Conservation (phyloP, 2,797 vertebrate genomes). For the Okamejei kenojei region DNA sequence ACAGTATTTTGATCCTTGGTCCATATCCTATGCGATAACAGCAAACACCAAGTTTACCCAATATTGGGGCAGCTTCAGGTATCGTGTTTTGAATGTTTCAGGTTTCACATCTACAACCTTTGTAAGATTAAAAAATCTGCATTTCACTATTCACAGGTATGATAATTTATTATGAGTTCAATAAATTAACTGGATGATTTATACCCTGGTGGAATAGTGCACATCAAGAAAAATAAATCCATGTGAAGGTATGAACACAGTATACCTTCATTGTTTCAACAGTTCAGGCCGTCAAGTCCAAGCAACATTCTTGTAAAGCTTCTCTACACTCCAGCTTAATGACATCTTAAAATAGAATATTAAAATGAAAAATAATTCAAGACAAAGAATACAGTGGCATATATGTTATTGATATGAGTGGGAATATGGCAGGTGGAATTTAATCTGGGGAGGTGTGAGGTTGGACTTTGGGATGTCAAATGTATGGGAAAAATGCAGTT, state of each 20-base stretch:
- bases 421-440: too few species aligned
- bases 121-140: not conserved
- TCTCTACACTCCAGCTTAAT: too few species aligned
- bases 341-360: not conserved
- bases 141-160: not conserved
- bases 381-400: too few species aligned
- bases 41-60: not conserved
- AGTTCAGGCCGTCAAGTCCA: not conserved
- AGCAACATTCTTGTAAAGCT: too few species aligned
- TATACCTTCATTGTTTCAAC: not conserved
- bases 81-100: not conserved
- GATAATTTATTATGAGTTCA: not conserved
- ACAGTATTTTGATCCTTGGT: not conserved
- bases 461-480: too few species aligned
- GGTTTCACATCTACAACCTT: not conserved
- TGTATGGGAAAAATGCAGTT: too few species aligned
- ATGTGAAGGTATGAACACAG: not conserved
- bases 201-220: not conserved
- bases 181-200: not conserved
- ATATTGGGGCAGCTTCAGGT: not conserved
- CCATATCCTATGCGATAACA: not conserved
- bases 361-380: not conserved
- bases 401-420: too few species aligned
- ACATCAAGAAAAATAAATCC: not conserved
- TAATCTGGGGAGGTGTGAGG: too few species aligned